Evolutionary conservation across 2,113 vertebrate species (phyloP).

Genomic region (Jaculus jaculus): DNA sequence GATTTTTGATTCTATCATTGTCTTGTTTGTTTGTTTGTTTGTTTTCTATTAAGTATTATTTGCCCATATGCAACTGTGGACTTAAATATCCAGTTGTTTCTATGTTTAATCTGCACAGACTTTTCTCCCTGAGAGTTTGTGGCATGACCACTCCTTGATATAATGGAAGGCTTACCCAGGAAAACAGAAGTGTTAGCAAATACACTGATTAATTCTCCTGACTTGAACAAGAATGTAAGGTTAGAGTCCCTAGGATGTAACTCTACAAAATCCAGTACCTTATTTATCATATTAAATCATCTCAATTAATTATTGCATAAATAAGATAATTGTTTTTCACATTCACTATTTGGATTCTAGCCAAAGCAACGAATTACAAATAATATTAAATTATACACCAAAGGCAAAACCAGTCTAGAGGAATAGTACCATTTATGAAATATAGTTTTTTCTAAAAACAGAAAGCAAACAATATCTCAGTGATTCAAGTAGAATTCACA

Average conservation of each 20-base stretch:
- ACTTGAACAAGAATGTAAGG: constrained; percentile 12
- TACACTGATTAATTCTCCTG: neutral
- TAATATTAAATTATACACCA: neutral
- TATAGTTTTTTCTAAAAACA: neutral
- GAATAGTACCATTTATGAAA: neutral
- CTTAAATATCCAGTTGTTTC: neutral
- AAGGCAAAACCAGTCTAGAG: constrained; percentile 4
- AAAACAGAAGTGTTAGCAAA: neutral
- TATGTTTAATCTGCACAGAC: neutral
- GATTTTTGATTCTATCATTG: neutral
- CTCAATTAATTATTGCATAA: constrained; percentile 37
- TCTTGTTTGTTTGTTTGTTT: too few species aligned
- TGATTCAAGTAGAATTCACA: constrained; percentile 41
- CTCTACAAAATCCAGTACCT: neutral
- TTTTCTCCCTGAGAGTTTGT: neutral
- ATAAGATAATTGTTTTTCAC: constrained; percentile 39
- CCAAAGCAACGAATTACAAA: constrained; percentile 27
- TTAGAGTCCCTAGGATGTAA: constrained; percentile 20
- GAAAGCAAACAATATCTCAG: neutral
- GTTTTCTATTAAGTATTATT: neutral
- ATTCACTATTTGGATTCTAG: constrained; percentile 23
- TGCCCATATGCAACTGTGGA: neutral
- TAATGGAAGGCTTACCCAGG: neutral
- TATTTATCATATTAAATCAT: constrained; percentile 30
- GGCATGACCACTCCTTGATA: neutral